These are phyloP conservation scores for Linnaemya tessellans DNA, from an alignment of 2,888 invertebrate genomes.

Conservation along the genomic window DNA sequence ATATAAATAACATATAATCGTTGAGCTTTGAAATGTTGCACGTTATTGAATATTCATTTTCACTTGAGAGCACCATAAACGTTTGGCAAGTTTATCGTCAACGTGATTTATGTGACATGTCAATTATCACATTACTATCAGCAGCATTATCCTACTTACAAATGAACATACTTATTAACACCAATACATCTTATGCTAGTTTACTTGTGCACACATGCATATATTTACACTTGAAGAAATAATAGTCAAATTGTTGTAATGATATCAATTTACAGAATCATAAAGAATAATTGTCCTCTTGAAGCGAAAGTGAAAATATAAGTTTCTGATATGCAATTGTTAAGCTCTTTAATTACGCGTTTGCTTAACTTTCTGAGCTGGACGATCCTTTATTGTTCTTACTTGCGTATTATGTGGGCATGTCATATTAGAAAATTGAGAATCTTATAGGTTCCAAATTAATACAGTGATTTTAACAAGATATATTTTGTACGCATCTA, in stretches of 20 bases:
- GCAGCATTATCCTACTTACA: slow-evolving; percentile 46
- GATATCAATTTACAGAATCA: neutral
- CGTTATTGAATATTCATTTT: slow-evolving; percentile 22
- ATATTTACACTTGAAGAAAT: slow-evolving; percentile 15
- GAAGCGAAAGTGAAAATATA: no score
- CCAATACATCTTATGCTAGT: neutral
- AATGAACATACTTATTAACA: slow-evolving; percentile 5
- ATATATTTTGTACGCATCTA: no score
- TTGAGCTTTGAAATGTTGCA: neutral
- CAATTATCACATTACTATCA: slow-evolving; percentile 54
- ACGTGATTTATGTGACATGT: slow-evolving; percentile 63
- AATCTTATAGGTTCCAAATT: no score
- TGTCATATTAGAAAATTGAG: no score
- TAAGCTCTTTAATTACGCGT: no score
- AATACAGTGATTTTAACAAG: no score
- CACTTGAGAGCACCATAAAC: slow-evolving; percentile 38
- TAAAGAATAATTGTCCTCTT: neutral
- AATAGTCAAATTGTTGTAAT: neutral
- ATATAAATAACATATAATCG: slow-evolving; percentile 4
- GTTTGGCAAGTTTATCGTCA: slow-evolving; percentile 45
- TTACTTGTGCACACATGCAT: neutral
- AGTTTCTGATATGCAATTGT: no score
- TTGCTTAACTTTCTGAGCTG: no score
- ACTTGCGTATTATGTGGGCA: no score
- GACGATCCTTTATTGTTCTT: no score